Conservation (phyloP, 2,888 invertebrate genomes). For the Epinotia bilunana region DNA sequence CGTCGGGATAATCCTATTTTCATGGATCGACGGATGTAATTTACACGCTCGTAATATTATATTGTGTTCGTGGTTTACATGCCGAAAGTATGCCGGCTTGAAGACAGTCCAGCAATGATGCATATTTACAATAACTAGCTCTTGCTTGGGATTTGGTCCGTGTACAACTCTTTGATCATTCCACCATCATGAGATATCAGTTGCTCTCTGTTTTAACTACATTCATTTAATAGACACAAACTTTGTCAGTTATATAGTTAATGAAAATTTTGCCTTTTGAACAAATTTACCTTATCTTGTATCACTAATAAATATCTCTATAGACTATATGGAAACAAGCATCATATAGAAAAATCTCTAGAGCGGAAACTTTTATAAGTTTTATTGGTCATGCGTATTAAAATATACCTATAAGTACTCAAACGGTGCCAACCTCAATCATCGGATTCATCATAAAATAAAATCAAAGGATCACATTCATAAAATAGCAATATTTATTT, state of each 20-base stretch:
- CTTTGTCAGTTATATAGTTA: too few relatives aligned
- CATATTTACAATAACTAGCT: background rate
- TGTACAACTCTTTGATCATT: too few relatives aligned
- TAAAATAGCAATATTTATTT: constrained; percentile 1
- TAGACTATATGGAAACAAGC: background rate
- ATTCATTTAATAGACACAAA: too few relatives aligned
- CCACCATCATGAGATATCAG: too few relatives aligned
- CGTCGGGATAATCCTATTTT: background rate
- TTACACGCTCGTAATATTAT: constrained; percentile 4
- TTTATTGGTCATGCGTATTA: background rate
- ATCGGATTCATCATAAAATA: too few relatives aligned
- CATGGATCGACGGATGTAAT: background rate
- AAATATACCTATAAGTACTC: background rate
- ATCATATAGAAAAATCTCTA: background rate
- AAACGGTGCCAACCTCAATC: background rate
- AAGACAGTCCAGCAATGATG: too few relatives aligned
- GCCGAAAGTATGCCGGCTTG: background rate
- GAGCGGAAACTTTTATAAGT: background rate
- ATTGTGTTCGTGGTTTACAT: background rate
- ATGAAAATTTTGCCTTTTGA: background rate
- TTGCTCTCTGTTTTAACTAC: too few relatives aligned
- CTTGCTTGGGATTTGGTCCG: too few relatives aligned
- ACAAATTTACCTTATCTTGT: background rate
- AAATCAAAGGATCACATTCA: too few relatives aligned
- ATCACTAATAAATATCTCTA: background rate